Evolutionary conservation across 2,888 invertebrate genomes (phyloP).

Genomic region (Laothoe populi): DNA sequence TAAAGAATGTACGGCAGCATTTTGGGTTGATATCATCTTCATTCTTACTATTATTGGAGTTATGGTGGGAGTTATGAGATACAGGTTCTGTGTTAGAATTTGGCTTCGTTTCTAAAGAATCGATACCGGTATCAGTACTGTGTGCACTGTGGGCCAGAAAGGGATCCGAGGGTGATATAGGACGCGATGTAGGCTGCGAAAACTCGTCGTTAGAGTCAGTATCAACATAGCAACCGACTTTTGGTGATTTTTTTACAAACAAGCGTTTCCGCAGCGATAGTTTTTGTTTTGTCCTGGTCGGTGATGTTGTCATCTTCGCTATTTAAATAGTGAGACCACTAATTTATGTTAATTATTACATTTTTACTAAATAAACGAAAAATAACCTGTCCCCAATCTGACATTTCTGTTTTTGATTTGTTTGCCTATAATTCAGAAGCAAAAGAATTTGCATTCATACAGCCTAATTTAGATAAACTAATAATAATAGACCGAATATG

Average conservation of each 20-base stretch:
- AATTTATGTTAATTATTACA: conserved; percentile 81
- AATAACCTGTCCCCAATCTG: conserved; percentile 64
- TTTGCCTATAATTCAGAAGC: background rate
- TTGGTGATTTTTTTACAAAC: conserved; percentile 81
- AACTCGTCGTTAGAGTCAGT: conserved; percentile 79
- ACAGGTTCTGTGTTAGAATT: conserved; percentile 54
- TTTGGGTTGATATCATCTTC: conserved; percentile 70
- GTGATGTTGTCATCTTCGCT: conserved; percentile 80
- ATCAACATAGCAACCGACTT: conserved; percentile 82
- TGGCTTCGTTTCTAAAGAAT: conserved; percentile 52
- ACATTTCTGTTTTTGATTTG: conserved; percentile 15
- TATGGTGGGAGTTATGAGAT: conserved; percentile 53
- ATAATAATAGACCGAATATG: background rate
- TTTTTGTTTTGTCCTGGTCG: conserved; percentile 78
- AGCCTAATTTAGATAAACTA: background rate
- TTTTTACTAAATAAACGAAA: conserved; percentile 76
- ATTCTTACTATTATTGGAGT: conserved; percentile 50
- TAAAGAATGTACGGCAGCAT: conserved; percentile 77
- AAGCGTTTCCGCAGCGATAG: conserved; percentile 78
- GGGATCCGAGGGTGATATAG: conserved; percentile 79
- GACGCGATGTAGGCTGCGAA: conserved; percentile 70
- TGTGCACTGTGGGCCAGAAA: conserved; percentile 76
- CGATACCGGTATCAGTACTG: conserved; percentile 55
- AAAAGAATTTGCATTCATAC: background rate
- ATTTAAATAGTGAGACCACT: conserved; percentile 62